Conservation (phyloP, 2,797 vertebrate species). For the Tympanoctomys barrerae region DNA sequence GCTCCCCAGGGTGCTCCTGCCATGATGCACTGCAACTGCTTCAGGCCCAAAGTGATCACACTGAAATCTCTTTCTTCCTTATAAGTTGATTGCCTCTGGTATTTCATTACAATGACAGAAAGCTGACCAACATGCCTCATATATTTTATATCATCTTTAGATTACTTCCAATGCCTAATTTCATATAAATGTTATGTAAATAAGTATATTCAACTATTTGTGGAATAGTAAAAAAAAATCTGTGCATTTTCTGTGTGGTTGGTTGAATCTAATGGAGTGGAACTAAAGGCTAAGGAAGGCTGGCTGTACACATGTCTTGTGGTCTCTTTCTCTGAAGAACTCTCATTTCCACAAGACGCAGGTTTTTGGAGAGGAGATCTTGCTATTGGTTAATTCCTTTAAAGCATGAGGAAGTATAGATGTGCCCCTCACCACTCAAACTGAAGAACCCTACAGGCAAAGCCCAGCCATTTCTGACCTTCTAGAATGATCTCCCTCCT, state of each 20-base stretch:
- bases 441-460: neutral
- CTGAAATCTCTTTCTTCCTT: neutral
- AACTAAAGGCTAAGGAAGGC: neutral
- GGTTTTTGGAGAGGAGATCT: neutral
- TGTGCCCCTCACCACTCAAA: neutral
- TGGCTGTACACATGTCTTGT: no score
- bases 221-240: neutral
- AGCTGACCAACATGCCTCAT: neutral
- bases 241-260: neutral
- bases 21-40: neutral
- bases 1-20: neutral
- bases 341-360: neutral
- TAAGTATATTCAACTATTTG: neutral
- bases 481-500: neutral
- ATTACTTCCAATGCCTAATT: neutral
- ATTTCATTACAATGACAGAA: neutral
- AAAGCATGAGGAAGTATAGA: neutral
- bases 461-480: neutral
- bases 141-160: neutral
- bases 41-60: neutral
- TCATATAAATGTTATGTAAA: neutral
- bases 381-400: no score
- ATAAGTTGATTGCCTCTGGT: neutral
- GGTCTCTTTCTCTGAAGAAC: neutral
- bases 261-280: neutral